phyloP scores from a whole-genome alignment of 2,797 vertebrate species.

The Holocentrus rufus region DNA sequence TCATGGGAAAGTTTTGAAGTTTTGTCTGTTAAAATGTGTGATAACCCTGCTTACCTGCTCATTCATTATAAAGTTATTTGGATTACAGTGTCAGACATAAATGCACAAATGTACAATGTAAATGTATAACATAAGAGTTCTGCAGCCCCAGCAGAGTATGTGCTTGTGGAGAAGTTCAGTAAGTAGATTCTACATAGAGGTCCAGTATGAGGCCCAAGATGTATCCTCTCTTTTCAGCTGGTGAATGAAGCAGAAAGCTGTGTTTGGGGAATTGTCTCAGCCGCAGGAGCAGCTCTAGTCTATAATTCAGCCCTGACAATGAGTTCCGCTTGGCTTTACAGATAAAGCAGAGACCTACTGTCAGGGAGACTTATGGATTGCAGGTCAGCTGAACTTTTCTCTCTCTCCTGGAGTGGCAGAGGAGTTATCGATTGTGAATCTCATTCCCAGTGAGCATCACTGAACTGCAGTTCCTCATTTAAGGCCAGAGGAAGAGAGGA shows the following conservation, averaged over 20 bases:
- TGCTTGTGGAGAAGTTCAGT: neutral
- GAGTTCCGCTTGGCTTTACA: slow-evolving; percentile 62
- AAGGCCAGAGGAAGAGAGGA: slow-evolving; percentile 49
- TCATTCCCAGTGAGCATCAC: slow-evolving; percentile 62
- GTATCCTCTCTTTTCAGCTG: neutral
- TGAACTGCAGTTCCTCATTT: slow-evolving; percentile 58
- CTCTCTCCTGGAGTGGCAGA: slow-evolving; percentile 63
- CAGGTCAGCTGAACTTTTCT: slow-evolving; percentile 76
- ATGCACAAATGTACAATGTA: slow-evolving; percentile 3
- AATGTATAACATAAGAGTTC: slow-evolving; percentile 3
- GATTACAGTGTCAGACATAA: slow-evolving; percentile 26
- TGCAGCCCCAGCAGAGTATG: neutral
- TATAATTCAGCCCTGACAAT: slow-evolving; percentile 67
- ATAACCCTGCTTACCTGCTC: neutral
- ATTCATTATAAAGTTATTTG: slow-evolving; percentile 14
- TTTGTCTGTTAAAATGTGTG: no score
- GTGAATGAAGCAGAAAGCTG: slow-evolving; percentile 24
- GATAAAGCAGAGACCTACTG: slow-evolving; percentile 59
- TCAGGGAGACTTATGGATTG: slow-evolving; percentile 73
- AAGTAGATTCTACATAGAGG: slow-evolving; percentile 28
- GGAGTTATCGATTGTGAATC: slow-evolving; percentile 74
- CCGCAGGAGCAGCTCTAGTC: slow-evolving; percentile 34
- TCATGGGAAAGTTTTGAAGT: no score
- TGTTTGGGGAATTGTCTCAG: slow-evolving; percentile 39
- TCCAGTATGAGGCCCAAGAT: neutral